A percentile compares a stretch with the other conserved stretches of the same genome.
Evolutionary conservation across 2,888 invertebrate genomes (phyloP).

Genomic region (Encarsia formosa): DNA sequence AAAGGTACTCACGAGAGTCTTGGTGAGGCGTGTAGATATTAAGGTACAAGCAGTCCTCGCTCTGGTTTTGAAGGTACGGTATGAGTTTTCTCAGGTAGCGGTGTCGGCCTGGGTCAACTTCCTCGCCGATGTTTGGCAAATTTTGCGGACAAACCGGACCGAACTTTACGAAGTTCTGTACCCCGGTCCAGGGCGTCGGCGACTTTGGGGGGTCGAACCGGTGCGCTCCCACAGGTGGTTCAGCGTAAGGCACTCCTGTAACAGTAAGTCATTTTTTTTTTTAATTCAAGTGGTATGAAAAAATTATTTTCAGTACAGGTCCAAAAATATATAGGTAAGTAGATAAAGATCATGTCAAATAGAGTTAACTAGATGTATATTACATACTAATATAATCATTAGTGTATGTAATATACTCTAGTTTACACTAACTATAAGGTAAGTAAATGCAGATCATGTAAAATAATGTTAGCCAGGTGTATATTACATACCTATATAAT

Average conservation of each 20-base stretch:
- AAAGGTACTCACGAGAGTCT: conserved; percentile 23
- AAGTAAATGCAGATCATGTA: too few species aligned
- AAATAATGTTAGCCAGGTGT: too few species aligned
- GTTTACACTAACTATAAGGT: too few species aligned
- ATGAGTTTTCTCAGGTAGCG: conserved; percentile 69
- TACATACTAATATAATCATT: too few species aligned
- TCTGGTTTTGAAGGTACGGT: conserved; percentile 66
- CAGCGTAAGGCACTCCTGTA: conserved; percentile 73
- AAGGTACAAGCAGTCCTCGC: conserved; percentile 85
- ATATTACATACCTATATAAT: too few species aligned
- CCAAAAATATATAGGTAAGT: too few species aligned
- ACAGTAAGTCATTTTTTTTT: too few species aligned
- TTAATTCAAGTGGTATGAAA: too few species aligned
- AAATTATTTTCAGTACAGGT: too few species aligned
- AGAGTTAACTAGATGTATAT: too few species aligned
- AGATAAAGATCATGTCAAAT: too few species aligned
- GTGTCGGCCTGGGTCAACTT: conserved; percentile 62
- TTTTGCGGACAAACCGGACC: conserved; percentile 85
- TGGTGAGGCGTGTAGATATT: conserved; percentile 84
- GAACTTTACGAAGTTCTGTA: conserved; percentile 65
- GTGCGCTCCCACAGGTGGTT: conserved; percentile 68
- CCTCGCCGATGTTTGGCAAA: conserved; percentile 64
- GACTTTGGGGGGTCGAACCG: conserved; percentile 85
- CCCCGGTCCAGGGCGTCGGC: conserved; percentile 75
- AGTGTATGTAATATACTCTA: too few species aligned